Percentiles rank a stretch among this genome's conserved stretches.
Conservation (phyloP, 1,140 invertebrate genomes). For the Carposina sasakii region DNA sequence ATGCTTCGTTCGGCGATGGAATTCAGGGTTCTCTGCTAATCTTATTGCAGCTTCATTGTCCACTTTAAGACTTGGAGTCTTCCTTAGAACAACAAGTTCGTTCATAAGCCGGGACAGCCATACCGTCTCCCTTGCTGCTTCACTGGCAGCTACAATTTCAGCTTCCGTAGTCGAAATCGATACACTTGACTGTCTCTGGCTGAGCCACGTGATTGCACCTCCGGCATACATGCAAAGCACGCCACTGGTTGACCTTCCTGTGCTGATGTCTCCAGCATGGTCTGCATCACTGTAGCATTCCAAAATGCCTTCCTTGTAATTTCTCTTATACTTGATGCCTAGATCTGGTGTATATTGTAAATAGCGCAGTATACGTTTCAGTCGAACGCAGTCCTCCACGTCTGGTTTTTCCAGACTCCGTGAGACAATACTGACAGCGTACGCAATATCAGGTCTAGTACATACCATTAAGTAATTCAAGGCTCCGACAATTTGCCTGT, state of each 20-base stretch:
- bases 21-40: conserved; percentile 28
- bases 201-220: conserved; percentile 37
- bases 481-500: conserved; percentile 50
- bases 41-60: conserved; percentile 31
- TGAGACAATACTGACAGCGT: conserved; percentile 37
- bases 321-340: neutral
- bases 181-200: conserved; percentile 37
- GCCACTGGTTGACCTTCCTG: conserved; percentile 39
- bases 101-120: conserved; percentile 34
- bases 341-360: conserved; percentile 8
- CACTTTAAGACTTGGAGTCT: conserved; percentile 19
- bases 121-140: conserved; percentile 45
- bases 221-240: conserved; percentile 33
- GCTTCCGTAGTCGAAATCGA: conserved; percentile 55
- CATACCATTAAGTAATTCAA: conserved; percentile 44
- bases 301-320: conserved; percentile 18
- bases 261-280: conserved; percentile 36
- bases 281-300: conserved; percentile 51
- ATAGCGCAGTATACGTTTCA: conserved; percentile 30
- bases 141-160: conserved; percentile 58
- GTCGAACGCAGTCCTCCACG: conserved; percentile 28
- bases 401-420: conserved; percentile 45
- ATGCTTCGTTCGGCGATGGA: conserved; percentile 56
- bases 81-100: neutral
- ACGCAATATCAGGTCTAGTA: conserved; percentile 56